These are phyloP conservation scores for Mesaphorura yosii DNA, from an alignment of 1,140 invertebrate species.

Conservation along the genomic window DNA sequence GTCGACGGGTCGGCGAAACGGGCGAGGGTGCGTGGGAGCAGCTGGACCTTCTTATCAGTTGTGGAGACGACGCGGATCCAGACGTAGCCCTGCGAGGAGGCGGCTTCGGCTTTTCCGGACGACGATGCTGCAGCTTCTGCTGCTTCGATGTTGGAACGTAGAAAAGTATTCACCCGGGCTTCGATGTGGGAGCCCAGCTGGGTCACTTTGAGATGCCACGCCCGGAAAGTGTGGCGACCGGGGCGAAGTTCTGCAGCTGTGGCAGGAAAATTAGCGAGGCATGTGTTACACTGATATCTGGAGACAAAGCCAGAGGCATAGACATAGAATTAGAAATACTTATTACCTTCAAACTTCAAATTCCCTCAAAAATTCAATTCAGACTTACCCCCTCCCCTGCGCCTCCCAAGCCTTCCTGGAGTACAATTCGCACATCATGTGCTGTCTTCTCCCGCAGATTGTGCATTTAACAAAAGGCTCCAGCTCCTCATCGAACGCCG, in stretches of 20 bases:
- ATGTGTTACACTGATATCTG: background rate
- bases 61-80: constrained; percentile 92
- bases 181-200: constrained; percentile 83
- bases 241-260: background rate
- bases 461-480: constrained; percentile 92
- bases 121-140: no score
- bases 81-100: no score
- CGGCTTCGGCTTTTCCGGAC: no score
- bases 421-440: constrained; percentile 94
- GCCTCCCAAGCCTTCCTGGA: constrained; percentile 89
- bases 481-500: constrained; percentile 55
- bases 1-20: constrained; percentile 70
- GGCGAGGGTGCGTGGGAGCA: constrained; percentile 89
- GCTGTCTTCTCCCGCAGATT: constrained; percentile 88
- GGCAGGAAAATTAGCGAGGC: background rate
- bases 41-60: constrained; percentile 92
- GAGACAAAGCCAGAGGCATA: background rate
- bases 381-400: constrained; percentile 73
- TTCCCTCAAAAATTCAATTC: no score
- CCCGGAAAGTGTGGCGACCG: background rate
- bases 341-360: no score
- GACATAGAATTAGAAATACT: no score
- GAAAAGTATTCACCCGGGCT: constrained; percentile 90
- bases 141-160: constrained; percentile 89
- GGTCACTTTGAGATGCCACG: background rate